Base-by-base conservation (phyloP, 2,797 vertebrate genomes). In the Chelmon rostratus region DNA sequence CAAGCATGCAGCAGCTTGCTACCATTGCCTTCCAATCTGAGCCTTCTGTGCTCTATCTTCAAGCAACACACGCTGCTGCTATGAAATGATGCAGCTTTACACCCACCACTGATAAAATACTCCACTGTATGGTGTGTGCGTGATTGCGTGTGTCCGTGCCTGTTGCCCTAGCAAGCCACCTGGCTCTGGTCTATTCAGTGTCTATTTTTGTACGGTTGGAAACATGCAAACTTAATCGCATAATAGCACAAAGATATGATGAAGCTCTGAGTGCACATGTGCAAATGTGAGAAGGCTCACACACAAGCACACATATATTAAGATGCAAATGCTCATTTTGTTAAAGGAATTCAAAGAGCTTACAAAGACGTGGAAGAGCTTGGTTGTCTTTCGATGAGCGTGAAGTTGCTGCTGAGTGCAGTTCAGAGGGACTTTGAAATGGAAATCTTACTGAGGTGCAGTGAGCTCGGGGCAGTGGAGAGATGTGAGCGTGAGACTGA, bases 391-490 rank as follows among this genome's bases (percentile, higher is more conserved):
- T 57, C 4, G 40, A 80, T 84, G 56, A 85, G 73, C 6, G 13
- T 71, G 69, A 88, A 90, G 71, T 79, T 87, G 80, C 73, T 82
- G 84, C 83, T 37, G 72, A 85, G 63, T 68, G 84, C 84, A 78
- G 72, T 79, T 86, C 78, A 85, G 73, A 83, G 53, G 6, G 47
- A 86, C 86, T 93, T 89, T 90, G 83, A 90, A 91, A 91, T 89
- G 84, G 66, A 89, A 85, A 91, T 88, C 76, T 84, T 49, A 72
- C 2, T 9, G 68, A 75, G 71, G 73, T 67, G 28, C 57, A 73
- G 70, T 68, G 70, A 84, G 79, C 90, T 87, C 7, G 4, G 71
- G 81, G 88, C 83, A 83, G 42, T 11, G 42, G 74, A 79, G 74
- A 70, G 84, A 90, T 86, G 76, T 3, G 67, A 88, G 78, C 15